Evolutionary conservation across 2,888 invertebrate species (phyloP).

Genomic region (Subacronicta megacephala): DNA sequence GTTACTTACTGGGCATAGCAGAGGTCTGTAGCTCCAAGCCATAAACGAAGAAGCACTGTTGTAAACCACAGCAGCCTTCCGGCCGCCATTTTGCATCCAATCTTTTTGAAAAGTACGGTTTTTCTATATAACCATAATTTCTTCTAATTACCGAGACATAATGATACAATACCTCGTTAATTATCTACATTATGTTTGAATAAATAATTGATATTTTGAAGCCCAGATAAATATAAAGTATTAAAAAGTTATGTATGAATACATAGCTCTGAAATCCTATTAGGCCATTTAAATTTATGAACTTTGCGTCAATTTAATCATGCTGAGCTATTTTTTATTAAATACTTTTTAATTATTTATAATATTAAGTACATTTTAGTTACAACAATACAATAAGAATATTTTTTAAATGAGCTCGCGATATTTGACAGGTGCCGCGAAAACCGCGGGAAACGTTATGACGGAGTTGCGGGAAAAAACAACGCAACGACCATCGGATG

Average conservation of each 20-base stretch:
- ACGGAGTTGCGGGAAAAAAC: slow-evolving; percentile 68
- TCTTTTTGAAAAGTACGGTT: slow-evolving; percentile 25
- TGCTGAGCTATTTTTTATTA: too few species aligned
- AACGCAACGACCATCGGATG: slow-evolving; percentile 64
- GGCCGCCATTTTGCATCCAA: slow-evolving; percentile 73
- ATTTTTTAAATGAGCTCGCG: slow-evolving; percentile 60
- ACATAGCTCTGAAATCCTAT: slow-evolving; percentile 9
- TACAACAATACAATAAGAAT: too few species aligned
- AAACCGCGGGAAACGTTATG: slow-evolving; percentile 80
- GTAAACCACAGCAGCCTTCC: slow-evolving; percentile 77
- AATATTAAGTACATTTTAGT: too few species aligned
- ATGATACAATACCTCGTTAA: background rate
- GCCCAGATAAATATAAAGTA: too few species aligned
- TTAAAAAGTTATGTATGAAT: slow-evolving; percentile 42
- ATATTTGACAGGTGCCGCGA: slow-evolving; percentile 68
- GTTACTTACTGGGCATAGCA: slow-evolving; percentile 87
- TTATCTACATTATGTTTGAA: slow-evolving; percentile 26
- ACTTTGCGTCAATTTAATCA: background rate
- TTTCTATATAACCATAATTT: slow-evolving; percentile 19
- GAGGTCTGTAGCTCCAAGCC: slow-evolving; percentile 84
- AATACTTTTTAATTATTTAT: too few species aligned
- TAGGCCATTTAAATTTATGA: background rate
- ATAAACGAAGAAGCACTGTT: slow-evolving; percentile 77
- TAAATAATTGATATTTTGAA: background rate
- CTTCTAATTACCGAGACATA: background rate